Evolutionary conservation across 1,140 invertebrate species (phyloP).

Genomic region (Theocolax elegans): DNA sequence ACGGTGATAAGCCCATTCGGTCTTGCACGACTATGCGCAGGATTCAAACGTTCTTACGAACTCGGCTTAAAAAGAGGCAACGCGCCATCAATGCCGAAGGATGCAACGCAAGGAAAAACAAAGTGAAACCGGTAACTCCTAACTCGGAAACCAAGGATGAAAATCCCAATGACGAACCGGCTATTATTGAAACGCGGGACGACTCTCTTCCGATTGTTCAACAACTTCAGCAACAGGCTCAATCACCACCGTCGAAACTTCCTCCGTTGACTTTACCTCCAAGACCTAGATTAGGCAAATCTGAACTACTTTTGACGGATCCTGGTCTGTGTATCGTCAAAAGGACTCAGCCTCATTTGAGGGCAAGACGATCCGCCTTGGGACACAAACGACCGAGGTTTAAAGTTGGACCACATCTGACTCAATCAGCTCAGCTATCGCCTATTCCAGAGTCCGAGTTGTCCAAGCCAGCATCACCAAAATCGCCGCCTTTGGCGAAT

Average conservation of each 20-base stretch:
- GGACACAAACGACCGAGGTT: slow-evolving; percentile 57
- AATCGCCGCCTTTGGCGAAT: slow-evolving; percentile 63
- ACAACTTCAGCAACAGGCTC: background rate
- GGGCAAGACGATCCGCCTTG: slow-evolving; percentile 52
- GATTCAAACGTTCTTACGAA: slow-evolving; percentile 58
- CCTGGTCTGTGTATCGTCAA: slow-evolving; percentile 45
- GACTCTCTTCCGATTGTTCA: background rate
- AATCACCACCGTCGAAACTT: slow-evolving; percentile 52
- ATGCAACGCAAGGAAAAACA: slow-evolving; percentile 47
- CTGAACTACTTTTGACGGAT: slow-evolving; percentile 51
- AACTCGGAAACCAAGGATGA: slow-evolving; percentile 44
- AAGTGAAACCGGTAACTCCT: slow-evolving; percentile 48
- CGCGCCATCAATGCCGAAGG: slow-evolving; percentile 45
- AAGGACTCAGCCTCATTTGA: slow-evolving; percentile 51
- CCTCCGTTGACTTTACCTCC: slow-evolving; percentile 66
- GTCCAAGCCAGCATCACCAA: slow-evolving; percentile 77
- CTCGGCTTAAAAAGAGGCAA: slow-evolving; percentile 53
- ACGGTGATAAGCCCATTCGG: background rate
- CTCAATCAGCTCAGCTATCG: slow-evolving; percentile 71
- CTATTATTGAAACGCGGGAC: slow-evolving; percentile 29
- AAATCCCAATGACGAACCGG: background rate
- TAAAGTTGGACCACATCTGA: slow-evolving; percentile 61
- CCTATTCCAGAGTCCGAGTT: slow-evolving; percentile 80
- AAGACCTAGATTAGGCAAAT: slow-evolving; percentile 60
- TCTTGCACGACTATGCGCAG: slow-evolving; percentile 57